A percentile compares a stretch with the other conserved stretches of the same genome.
Evolutionary conservation across 1,140 invertebrate genomes (phyloP).

Genomic region (Apis laboriosa): DNA sequence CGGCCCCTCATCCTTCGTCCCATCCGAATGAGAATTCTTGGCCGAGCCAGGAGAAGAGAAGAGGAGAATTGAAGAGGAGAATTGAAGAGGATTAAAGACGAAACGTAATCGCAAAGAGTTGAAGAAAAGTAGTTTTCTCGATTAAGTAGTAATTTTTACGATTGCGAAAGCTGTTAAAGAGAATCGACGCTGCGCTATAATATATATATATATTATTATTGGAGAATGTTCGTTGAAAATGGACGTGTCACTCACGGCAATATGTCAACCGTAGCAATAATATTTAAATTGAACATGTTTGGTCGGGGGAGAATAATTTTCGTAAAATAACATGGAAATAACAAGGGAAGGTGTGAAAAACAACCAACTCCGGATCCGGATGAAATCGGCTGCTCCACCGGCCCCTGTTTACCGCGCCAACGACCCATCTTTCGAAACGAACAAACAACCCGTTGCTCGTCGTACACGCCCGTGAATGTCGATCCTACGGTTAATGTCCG

Average conservation of each 20-base stretch:
- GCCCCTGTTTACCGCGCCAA: background rate
- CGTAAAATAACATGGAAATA: background rate
- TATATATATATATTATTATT: too few relatives aligned
- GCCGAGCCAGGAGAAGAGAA: too few relatives aligned
- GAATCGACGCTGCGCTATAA: background rate
- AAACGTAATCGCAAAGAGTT: too few relatives aligned
- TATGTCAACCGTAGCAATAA: background rate
- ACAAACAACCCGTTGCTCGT: background rate
- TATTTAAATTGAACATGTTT: constrained; percentile 15
- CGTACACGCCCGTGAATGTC: background rate
- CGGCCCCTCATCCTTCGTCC: background rate
- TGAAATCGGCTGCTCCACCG: background rate
- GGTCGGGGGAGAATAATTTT: background rate
- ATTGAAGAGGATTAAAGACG: background rate
- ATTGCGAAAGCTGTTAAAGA: too few relatives aligned
- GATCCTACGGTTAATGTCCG: constrained; percentile 16
- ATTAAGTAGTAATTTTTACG: too few relatives aligned
- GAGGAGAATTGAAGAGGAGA: background rate
- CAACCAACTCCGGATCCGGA: background rate
- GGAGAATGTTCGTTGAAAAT: background rate
- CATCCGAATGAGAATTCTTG: background rate
- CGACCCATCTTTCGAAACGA: background rate
- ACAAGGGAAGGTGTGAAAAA: background rate
- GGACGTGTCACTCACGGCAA: background rate
- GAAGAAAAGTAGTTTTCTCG: too few relatives aligned